These are phyloP conservation scores for Biston betularia DNA, from an alignment of 2,888 invertebrate genomes.

Conservation along the genomic window DNA sequence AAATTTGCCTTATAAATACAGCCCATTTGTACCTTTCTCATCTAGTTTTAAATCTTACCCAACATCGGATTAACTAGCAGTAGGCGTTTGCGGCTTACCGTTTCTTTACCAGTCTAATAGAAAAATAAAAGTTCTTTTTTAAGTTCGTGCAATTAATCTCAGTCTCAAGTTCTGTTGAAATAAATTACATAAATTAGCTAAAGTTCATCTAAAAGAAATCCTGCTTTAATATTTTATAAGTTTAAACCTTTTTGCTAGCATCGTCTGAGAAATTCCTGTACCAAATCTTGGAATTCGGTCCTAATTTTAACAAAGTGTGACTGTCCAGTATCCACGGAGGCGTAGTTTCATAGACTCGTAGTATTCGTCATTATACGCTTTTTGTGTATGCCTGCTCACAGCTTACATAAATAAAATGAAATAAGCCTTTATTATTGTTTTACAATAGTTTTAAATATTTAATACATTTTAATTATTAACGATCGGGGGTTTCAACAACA, in stretches of 20 bases:
- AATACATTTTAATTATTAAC: no score
- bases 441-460: no score
- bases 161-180: slow-evolving; percentile 20
- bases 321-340: no score
- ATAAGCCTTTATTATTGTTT: no score
- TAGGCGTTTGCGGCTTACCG: not conserved
- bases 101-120: slow-evolving; percentile 8
- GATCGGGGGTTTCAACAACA: no score
- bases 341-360: no score
- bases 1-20: not conserved
- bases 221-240: slow-evolving; percentile 2
- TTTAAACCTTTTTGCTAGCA: slow-evolving; percentile 3
- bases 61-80: not conserved
- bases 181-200: slow-evolving; percentile 21
- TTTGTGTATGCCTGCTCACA: no score
- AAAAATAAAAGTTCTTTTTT: slow-evolving; percentile 16
- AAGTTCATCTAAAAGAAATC: slow-evolving; percentile 13
- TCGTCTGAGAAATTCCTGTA: not conserved
- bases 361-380: no score
- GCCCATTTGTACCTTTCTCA: slow-evolving; percentile 1
- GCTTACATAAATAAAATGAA: no score
- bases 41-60: not conserved
- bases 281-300: not conserved
- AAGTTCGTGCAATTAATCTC: slow-evolving; percentile 19
- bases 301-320: no score